Evolutionary conservation across 2,888 invertebrate species (phyloP), one percentile per base, ranked within the genome.

Genomic region (Rhingia rostrata): DNA sequence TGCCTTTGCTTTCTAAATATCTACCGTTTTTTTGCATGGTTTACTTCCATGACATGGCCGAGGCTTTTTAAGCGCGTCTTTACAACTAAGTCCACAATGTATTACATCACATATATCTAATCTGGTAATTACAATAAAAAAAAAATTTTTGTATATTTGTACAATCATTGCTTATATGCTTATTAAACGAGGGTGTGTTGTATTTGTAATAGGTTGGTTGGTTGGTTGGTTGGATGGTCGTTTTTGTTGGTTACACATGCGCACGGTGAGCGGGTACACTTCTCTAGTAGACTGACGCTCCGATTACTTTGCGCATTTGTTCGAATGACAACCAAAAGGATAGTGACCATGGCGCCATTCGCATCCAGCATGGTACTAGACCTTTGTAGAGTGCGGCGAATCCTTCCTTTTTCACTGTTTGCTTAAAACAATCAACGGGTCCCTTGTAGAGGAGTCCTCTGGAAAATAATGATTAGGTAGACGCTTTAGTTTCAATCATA

Each of bases 301-400:
- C 95, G 80, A 94, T 92, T 86, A 93, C 91, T 86, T 93, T 91
- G 91, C 94, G 93, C 82, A 97, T 95, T 91, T 97, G 95, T 91
- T 98, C 98, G 89, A 97, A 98, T 0, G 96, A 95, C 84, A 98
- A 92, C 98, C 98, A 98, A 92, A 98, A 98, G 49, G 96, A 97
- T 9, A 98, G 93, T 0, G 98, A 98, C 98, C 98, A 98, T 0
- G 98, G 98, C 0, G 98, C 98, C 93, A 98, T 95, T 75, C 98
- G 93, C 90, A 98, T 94, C 97, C 97, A 98, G 41, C 97, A 95
- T 0, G 98, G 98, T 80, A 98, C 92, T 91, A 98, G 98, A 30
- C 98, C 98, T 92, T 97, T 97, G 92, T 98, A 98, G 5, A 98
- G 92, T 0, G 98, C 96, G 84, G 94, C 91, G 75, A 96, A 92